Evolutionary conservation across 2,888 invertebrate genomes (phyloP), one percentile per base, ranked within the genome.

Genomic region (Athalia cordata): DNA sequence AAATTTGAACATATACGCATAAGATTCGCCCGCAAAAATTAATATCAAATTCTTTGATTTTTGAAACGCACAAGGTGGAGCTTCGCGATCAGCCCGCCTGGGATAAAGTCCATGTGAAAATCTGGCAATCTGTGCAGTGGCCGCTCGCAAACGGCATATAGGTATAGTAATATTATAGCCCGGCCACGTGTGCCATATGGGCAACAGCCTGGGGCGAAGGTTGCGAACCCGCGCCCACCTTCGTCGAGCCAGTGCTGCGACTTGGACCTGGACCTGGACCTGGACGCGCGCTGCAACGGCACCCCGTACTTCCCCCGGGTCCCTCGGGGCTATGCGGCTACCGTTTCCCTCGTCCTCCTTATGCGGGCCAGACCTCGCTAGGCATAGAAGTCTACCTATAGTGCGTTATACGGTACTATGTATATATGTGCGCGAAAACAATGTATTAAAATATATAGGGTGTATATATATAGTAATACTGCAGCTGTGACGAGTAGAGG

Each of bases 181-280:
- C 29, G 80, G 84, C 84, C 86, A 29, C 29, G 86, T 82, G 87
- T 86, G 87, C 88, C 89, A 89, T 89, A 89, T 89, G 89, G 89
- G 86, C 87, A 81, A 83, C 88, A 87, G 86, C 85, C 86, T 83
- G 83, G 72, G 84, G 75, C 75, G 50, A 64, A 75, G 83, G 86
- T 81, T 82, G 81, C 79, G 67, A 77, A 78, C 79, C 75, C 75
- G 64, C 75, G 82, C 82, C 81, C 84, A 87, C 87, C 86, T 88
- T 84, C 84, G 80, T 29, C 29, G 29, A 83, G 83, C 81, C 52
- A 15, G 75, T 75, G 62, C 75, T 29, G 47, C 72, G 59, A 49
- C 72, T 57, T 72, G 57, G 29, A 29, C 29, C 29, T 15, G 62
- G 13, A 62, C 62, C 13, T 13, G 29, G 29, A 9, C 13, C 29